Conservation (phyloP, 2,888 invertebrate genomes). For the Helobdella robusta region DNA sequence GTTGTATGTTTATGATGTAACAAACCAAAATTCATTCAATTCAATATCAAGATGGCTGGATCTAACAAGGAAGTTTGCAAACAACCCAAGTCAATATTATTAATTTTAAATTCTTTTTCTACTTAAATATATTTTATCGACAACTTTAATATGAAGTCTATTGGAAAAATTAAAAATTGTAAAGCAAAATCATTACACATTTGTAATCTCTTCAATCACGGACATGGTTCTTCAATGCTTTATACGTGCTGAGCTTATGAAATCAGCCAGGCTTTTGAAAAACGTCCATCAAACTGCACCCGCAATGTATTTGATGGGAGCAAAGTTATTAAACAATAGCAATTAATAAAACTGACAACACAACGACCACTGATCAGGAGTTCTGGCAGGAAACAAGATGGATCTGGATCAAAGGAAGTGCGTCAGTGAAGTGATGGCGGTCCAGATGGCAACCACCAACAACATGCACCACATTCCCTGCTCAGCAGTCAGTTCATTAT, state of each 20-base stretch:
- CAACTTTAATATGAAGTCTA: no score
- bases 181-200: no score
- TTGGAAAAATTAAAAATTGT: no score
- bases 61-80: not conserved
- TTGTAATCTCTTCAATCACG: no score
- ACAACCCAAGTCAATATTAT: constrained; percentile 13
- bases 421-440: not conserved
- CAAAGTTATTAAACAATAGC: not conserved
- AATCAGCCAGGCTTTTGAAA: not conserved
- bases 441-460: not conserved
- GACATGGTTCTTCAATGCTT: no score
- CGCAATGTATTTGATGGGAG: not conserved
- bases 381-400: constrained; percentile 16
- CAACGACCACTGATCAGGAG: not conserved
- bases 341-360: not conserved
- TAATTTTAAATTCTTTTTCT: no score
- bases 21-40: constrained; percentile 4
- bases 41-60: constrained; percentile 1
- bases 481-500: constrained; percentile 14
- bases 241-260: not conserved
- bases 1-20: constrained; percentile 10
- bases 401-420: constrained; percentile 6
- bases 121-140: no score
- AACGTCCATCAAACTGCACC: not conserved
- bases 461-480: constrained; percentile 4